Base-by-base conservation (phyloP, 1,140 invertebrate species). In the Rhynchophorus ferrugineus region DNA sequence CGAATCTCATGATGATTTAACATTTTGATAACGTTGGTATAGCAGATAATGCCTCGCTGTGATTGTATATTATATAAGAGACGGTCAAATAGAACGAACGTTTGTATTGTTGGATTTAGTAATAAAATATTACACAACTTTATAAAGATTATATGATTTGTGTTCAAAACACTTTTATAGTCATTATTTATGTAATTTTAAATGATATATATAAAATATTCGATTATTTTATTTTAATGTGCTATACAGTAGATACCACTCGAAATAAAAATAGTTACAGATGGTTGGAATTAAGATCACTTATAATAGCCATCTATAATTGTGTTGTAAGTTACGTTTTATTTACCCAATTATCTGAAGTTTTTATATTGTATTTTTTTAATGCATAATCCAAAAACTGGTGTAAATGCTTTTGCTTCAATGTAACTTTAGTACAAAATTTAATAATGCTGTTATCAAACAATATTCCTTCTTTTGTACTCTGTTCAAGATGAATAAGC, bases 41-140 rank as follows among this genome's bases (percentile, higher is more conserved):
- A 41, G 38, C 38, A 41, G 38, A 41, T 19, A 18, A 24, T 44
- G 43, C 43, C 43, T 44, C 43, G 43, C 43, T 44, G 43, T 44
- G 43, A 44, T 44, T 44, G 5, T 18, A 41, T 41, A 17, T 41
- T n/a, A 17, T 17, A 17, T 8, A 41, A 41, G 38, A 41, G 9
- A 11, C 1, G 14, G 1, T 17, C n/a, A 41, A 19, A 41, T 9
- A 20, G 16, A 41, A 37, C 14, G 35, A 14, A 6, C 5, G 5
- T 29, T 37, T 37, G 14, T 37, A 37, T 5, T 13, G 35, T 37
- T 37, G 35, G 9, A n/a, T 29, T 29, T 29, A 29, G 24, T 29
- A 11, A 29, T 6, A 6, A 29, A 29, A 6, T 29, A 29, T 29
- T 29, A 29, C 11, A 29, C 24, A 29, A 29, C 11, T 5, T 29